Conservation (phyloP, 2,888 invertebrate species). For the Ceraclea dissimilis region DNA sequence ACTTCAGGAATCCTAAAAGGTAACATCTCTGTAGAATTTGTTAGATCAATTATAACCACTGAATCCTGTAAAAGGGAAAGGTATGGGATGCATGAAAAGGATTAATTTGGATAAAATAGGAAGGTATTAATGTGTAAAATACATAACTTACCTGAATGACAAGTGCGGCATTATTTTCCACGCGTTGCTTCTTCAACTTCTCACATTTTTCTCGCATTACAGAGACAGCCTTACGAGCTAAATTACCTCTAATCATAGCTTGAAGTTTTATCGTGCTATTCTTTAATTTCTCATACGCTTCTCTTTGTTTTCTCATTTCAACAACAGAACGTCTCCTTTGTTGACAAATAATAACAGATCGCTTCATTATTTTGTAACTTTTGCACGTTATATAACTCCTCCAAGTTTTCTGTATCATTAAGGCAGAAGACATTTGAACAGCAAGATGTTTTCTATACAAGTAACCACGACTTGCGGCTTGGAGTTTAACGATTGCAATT, state of each 20-base stretch:
- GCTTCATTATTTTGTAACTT: constrained; percentile 11
- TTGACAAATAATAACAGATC: constrained; percentile 27
- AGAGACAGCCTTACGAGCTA: constrained; percentile 26
- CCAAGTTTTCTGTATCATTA: neutral
- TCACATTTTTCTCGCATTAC: constrained; percentile 20
- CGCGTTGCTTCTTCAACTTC: constrained; percentile 12
- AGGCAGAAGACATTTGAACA: neutral
- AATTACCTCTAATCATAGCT: neutral
- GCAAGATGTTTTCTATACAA: neutral
- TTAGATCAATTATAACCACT: no score
- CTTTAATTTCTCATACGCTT: neutral
- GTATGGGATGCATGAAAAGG: neutral
- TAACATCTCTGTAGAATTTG: no score
- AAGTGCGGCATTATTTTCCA: constrained; percentile 46
- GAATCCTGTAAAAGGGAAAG: no score
- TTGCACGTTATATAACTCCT: neutral
- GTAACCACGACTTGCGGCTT: neutral
- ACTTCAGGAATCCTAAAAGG: no score
- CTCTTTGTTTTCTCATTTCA: neutral
- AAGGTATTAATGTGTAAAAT: neutral
- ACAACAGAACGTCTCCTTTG: neutral
- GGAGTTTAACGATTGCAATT: neutral
- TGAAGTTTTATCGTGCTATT: neutral
- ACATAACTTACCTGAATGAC: constrained; percentile 52
- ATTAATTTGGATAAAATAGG: neutral